Evolutionary conservation across 2,797 vertebrate genomes (phyloP), one percentile per base, ranked within the genome.

Genomic region (Anisognathus igniventris): DNA sequence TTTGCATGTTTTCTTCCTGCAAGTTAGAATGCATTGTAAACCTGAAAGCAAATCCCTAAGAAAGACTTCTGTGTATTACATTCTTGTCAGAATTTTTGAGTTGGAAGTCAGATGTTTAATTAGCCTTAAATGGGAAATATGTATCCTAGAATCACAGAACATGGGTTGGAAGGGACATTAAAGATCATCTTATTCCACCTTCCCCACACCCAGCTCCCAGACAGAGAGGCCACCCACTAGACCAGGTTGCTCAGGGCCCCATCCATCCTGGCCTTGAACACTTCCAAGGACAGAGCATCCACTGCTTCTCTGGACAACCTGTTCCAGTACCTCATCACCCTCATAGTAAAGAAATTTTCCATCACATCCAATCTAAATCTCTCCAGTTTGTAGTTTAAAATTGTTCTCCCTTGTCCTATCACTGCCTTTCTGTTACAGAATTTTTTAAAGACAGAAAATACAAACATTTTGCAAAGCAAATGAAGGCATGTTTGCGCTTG

Each of bases 401-500:
- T 24, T 31, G 12, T 58, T 53, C 51, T 53, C 18, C 6, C 33
- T 65, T 58, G 18, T 53, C 22, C 25, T 56, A 6, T 83, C 30
- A 35, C 20, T 56, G 1, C 24, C 66, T 75, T 81, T 85, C 16
- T 2, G 0, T 58, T 28, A 37, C 17, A 44, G 8, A 56, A 5
- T 61, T 60, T 88, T 86, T 84, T 61, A 16, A 51, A 65, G 28
- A 21, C 25, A 58, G 17, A 40, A 51, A 71, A 81, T 53, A 15
- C 3, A 54, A 47, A 22, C 3, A 37, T 78, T 72, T 60, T 48
- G 3, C 40, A 39, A 68, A 54, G 47, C 3, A 87, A 35, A 42
- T 62, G 3, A n/a, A 78, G 28, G 48, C 10, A 2, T 24, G 1
- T n/a, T 4, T 44, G 8, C 0, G 2, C 2, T 33, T 48, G 50